Evolutionary conservation across 2,113 vertebrate species (phyloP).

Genomic region (Epinephelus cyanopodus): DNA sequence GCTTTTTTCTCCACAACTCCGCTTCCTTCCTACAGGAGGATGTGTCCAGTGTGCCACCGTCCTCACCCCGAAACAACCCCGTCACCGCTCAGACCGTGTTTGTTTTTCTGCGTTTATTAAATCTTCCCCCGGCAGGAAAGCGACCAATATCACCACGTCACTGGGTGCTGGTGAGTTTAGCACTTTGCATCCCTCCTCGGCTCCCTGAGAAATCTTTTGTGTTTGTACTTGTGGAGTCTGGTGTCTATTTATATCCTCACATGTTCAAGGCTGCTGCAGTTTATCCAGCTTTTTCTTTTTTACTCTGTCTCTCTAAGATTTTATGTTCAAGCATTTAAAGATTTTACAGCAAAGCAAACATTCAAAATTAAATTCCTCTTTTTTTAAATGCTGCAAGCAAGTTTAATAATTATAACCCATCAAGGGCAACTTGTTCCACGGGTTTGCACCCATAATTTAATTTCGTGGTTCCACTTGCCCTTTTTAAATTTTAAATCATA

Average conservation of each 20-base stretch:
- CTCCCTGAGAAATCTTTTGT: conserved; percentile 75
- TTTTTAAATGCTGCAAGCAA: neutral
- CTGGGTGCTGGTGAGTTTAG: conserved; percentile 65
- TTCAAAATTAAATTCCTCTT: too few species aligned
- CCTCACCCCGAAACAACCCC: conserved; percentile 71
- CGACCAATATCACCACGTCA: conserved; percentile 85
- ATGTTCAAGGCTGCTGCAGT: neutral
- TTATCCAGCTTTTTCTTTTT: neutral
- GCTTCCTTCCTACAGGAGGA: conserved; percentile 94
- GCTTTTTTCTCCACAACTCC: conserved; percentile 82
- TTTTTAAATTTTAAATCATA: neutral
- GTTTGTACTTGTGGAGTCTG: conserved; percentile 55
- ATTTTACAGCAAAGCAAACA: conserved; percentile 6
- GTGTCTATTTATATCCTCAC: conserved; percentile 68
- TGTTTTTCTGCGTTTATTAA: conserved; percentile 91
- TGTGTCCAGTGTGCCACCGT: conserved; percentile 82
- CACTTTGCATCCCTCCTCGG: conserved; percentile 65
- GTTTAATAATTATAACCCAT: neutral
- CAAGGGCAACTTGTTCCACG: neutral
- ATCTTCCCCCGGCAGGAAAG: conserved; percentile 87
- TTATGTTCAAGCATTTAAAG: neutral
- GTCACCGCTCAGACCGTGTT: conserved; percentile 84
- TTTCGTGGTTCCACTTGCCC: neutral
- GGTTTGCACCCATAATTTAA: neutral
- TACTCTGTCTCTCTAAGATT: neutral